Conservation (phyloP, 2,888 invertebrate genomes). For the Protophormia terraenovae region DNA sequence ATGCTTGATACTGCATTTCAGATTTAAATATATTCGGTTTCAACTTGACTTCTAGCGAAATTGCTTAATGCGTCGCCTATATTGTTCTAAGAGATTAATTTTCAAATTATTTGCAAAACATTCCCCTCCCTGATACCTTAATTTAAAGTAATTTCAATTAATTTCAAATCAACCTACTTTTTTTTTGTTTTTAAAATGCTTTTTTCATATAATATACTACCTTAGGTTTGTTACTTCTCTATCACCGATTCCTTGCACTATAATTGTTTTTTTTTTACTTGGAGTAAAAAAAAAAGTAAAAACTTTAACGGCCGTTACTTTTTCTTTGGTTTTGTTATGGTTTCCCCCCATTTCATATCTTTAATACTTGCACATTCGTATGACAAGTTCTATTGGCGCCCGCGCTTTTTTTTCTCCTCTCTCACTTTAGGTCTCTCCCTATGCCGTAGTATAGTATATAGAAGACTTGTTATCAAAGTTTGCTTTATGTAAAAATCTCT, state of each 20-base stretch:
- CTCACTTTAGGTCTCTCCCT: neutral
- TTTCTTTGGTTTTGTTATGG: slow-evolving; percentile 9
- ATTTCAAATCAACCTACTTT: neutral
- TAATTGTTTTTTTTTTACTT: slow-evolving; percentile 15
- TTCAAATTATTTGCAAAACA: too few relatives aligned
- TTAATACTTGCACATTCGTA: slow-evolving; percentile 47
- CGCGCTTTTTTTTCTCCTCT: slow-evolving; percentile 54
- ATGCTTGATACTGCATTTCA: too few relatives aligned
- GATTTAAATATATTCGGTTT: too few relatives aligned
- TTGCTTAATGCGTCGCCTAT: too few relatives aligned
- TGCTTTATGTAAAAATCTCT: slow-evolving; percentile 46
- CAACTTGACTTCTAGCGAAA: too few relatives aligned
- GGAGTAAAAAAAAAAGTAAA: neutral
- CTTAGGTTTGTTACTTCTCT: slow-evolving; percentile 31
- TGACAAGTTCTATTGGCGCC: slow-evolving; percentile 66
- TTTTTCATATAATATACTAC: neutral
- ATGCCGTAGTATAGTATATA: neutral
- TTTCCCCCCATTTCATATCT: slow-evolving; percentile 10
- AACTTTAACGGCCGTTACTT: slow-evolving; percentile 51
- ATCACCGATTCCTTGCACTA: slow-evolving; percentile 28
- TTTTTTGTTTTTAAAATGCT: neutral
- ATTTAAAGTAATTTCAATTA: neutral
- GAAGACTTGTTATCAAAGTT: slow-evolving; percentile 30
- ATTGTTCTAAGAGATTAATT: neutral
- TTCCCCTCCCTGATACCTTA: too few relatives aligned